Evolutionary conservation across 1,140 invertebrate genomes (phyloP), one percentile per base, ranked within the genome.

Genomic region (Cardiocondyla obscurior): DNA sequence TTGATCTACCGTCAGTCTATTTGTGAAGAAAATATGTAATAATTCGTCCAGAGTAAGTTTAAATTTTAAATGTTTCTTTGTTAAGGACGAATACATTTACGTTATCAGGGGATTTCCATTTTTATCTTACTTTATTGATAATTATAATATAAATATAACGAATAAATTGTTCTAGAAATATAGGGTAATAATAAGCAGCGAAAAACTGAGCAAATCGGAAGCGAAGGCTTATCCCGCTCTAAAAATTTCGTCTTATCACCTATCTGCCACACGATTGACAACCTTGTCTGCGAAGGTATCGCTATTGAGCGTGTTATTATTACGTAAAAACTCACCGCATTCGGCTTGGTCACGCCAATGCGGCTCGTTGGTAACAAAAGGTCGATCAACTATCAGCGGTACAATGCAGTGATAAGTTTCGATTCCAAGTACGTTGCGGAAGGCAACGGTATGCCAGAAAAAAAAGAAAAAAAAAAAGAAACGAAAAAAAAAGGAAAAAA

Each of bases 331-430:
- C 30, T 12, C 2, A 36, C 53, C 33, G 19, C 16, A 82, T 62
- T 64, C 1, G 76, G 12, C 12, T 42, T 64, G 6, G 33, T 28
- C 55, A 39, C 53, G 69, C 44, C 57, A 82, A 64, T 74, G 30
- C 7, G 53, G 36, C 19, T 16, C 42, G 42, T 12, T 62, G 30
- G 73, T 64, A 76, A 76, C 58, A 64, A 30, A 5, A 76, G 14
- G 58, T 10, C 4, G 19, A 12, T 49, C 39, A 7, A n/a, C 25
- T 76, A 76, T 76, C 73, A 22, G 14, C 28, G 8, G 12, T 4
- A 49, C 25, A 62, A 76, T 36, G 14, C 7, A 76, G 16, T 14
- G 19, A 64, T 62, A 44, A 33, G 28, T 64, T 51, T 4, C 33
- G 3, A 39, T 2, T 1, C 1, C 36, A 65, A 3, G 14, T 22